Base-by-base conservation (phyloP, 1,140 invertebrate species). In the Maconellicoccus hirsutus region DNA sequence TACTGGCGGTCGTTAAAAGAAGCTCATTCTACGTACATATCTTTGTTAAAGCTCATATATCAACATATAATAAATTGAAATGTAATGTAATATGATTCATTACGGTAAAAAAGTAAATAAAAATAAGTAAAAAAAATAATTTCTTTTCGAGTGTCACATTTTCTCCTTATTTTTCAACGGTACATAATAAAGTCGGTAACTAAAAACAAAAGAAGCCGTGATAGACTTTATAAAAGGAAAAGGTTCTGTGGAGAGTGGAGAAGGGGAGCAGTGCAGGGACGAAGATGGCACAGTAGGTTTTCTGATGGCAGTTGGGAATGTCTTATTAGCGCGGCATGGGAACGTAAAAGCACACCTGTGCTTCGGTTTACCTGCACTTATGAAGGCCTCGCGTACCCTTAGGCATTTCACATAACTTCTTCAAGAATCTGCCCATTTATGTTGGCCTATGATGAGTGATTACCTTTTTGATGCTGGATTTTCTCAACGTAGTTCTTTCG, bases 331-430 rank as follows among this genome's bases (percentile, higher is more conserved):
- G 61, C 25, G 21, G 61, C 61, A 66, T 66, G 61, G 61, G 61
- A 66, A 66, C 61, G 61, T 66, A 66, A 66, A 66, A 66, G 61
- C 61, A 66, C 61, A 66, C 61, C 61, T 66, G 61, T 66, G 61
- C 61, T 25, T 66, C 61, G 61, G 25, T 23, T 66, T 66, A 66
- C 61, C 61, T 66, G 61, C 61, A 66, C 61, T 66, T 66, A 66
- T 66, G 61, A 66, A 66, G 61, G 61, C 61, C 61, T 66, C 61
- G 61, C 61, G 61, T 66, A 66, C 61, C 61, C 61, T 66, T 26
- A 25, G 61, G 61, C 61, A 66, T 23, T 66, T 66, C 61, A 66
- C 61, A 66, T 66, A 66, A 66, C 61, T 66, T 66, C 61, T 66
- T 66, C 61, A 66, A 66, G 61, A 66, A 66, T 66, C 61, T 66